A percentile compares a stretch with the other conserved stretches of the same genome.
phyloP scores from a whole-genome alignment of 1,140 invertebrate genomes.

The Neodiprion virginianus region DNA sequence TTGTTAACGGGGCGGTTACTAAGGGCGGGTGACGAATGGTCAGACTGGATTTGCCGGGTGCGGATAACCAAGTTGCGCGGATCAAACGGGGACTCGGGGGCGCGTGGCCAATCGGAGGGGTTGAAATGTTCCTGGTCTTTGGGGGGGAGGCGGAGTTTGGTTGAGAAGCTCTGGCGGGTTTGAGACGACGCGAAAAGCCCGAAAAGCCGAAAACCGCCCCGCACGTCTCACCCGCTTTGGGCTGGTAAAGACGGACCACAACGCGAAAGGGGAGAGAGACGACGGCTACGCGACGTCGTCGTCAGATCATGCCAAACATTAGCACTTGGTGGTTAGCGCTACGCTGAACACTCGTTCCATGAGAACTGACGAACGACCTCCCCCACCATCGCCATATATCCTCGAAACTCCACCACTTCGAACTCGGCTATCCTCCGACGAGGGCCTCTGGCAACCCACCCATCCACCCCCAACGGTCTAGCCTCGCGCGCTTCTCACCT shows the following conservation, averaged over 20 bases:
- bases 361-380: no score
- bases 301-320: constrained; percentile 44
- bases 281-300: constrained; percentile 46
- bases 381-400: no score
- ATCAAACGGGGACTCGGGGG: not conserved
- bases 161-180: no score
- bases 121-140: not conserved
- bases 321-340: constrained; percentile 22
- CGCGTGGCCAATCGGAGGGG: not conserved
- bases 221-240: not conserved
- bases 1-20: not conserved
- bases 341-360: no score
- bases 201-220: no score
- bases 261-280: constrained; percentile 38
- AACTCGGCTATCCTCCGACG: no score
- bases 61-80: not conserved
- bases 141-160: no score
- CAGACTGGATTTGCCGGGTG: not conserved
- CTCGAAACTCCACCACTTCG: no score
- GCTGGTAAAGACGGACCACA: constrained; percentile 49
- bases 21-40: not conserved
- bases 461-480: no score
- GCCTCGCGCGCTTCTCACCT: no score
- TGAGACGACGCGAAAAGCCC: no score
- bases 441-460: no score